A percentile compares a stretch with the other conserved stretches of the same genome.
Conservation (phyloP, 1,140 invertebrate species). For the Bombyx mori region DNA sequence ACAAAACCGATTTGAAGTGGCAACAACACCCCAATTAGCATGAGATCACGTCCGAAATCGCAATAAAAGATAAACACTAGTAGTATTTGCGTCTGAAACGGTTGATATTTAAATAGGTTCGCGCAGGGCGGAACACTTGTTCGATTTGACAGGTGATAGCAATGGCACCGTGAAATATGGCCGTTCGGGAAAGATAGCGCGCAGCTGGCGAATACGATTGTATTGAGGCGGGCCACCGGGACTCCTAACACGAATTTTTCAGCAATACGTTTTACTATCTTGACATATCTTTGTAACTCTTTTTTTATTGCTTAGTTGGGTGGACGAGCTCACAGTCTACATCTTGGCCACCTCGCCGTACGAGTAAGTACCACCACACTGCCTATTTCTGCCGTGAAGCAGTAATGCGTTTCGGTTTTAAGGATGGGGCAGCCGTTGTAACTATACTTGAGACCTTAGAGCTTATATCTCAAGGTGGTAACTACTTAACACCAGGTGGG, state of each 20-base stretch:
- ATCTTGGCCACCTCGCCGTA: no score
- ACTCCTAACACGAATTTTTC: slow-evolving; percentile 3
- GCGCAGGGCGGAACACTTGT: slow-evolving; percentile 54
- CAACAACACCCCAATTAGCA: slow-evolving; percentile 1
- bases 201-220: slow-evolving; percentile 29
- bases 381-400: no score
- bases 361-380: no score
- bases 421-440: no score
- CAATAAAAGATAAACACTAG: slow-evolving; percentile 25
- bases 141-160: slow-evolving; percentile 64
- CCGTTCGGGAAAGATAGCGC: slow-evolving; percentile 22
- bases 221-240: slow-evolving; percentile 11
- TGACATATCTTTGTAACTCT: slow-evolving; percentile 9
- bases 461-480: no score
- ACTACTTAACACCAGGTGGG: no score
- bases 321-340: no score
- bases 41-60: slow-evolving; percentile 15
- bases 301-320: background rate
- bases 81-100: slow-evolving; percentile 47
- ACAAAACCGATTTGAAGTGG: no score
- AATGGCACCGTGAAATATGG: slow-evolving; percentile 49
- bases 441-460: no score
- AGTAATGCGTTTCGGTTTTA: no score
- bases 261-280: slow-evolving; percentile 5
- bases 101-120: slow-evolving; percentile 61